Evolutionary conservation across 35 echinoderm and acorn worm species (phyloP).

Genomic region (Anneissia japonica): DNA sequence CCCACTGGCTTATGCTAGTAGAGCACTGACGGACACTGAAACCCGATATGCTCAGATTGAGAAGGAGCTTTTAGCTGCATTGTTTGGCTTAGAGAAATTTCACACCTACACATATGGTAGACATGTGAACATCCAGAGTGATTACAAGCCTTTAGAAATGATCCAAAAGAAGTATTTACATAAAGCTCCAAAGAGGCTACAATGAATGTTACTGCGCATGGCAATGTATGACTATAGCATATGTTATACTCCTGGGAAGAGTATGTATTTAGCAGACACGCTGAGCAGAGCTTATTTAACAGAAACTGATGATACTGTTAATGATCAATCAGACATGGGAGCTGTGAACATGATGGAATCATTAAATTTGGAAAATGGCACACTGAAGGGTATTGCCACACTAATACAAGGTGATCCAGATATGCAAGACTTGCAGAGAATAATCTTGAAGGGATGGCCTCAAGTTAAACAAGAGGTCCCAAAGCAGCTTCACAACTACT

Average conservation of each 20-base stretch:
- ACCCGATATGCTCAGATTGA: conserved; percentile 33
- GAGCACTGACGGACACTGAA: conserved; percentile 22
- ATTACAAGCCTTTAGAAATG: conserved; percentile 8
- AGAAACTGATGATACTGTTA: too few species aligned
- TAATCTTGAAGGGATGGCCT: not conserved
- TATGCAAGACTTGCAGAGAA: not conserved
- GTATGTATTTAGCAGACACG: conserved; percentile 31
- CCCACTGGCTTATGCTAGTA: conserved; percentile 14
- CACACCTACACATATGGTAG: conserved; percentile 30
- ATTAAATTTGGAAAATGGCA: not conserved
- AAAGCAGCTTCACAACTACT: too few species aligned
- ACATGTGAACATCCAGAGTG: not conserved
- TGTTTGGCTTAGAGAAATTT: conserved; percentile 21
- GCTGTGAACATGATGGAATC: not conserved
- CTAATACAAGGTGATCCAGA: not conserved
- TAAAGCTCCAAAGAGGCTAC: not conserved
- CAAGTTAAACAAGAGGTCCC: too few species aligned
- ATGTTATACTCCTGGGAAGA: not conserved
- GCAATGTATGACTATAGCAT: not conserved
- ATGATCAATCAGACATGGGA: not conserved
- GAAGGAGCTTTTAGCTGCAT: conserved; percentile 31
- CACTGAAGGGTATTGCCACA: not conserved
- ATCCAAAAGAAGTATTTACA: not conserved
- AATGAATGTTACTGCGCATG: conserved; percentile 5
- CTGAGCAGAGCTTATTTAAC: conserved; percentile 27